phyloP scores from a whole-genome alignment of 2,888 invertebrate genomes.

The Acronicta psi region DNA sequence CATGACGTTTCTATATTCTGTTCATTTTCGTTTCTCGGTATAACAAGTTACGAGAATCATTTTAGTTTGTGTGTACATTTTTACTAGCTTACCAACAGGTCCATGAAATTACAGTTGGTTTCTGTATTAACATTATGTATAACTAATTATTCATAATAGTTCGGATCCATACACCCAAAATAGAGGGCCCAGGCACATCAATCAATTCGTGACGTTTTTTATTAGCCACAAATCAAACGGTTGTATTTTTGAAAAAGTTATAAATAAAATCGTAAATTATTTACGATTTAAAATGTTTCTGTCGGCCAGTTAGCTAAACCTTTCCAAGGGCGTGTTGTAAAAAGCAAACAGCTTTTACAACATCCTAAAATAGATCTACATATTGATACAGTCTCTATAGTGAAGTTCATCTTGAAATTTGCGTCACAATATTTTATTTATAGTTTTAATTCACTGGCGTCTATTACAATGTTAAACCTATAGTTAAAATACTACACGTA shows the following conservation, averaged over 20 bases:
- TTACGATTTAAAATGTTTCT: conserved; percentile 70
- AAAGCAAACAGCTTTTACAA: conserved; percentile 80
- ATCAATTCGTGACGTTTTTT: conserved; percentile 70
- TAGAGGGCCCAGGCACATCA: conserved; percentile 61
- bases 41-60: conserved; percentile 31
- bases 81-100: conserved; percentile 11
- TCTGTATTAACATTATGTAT: conserved; percentile 22
- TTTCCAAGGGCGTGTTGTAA: conserved; percentile 77
- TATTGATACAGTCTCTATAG: conserved; percentile 69
- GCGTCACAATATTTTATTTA: conserved; percentile 71
- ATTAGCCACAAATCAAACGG: conserved; percentile 72
- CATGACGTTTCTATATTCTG: conserved; percentile 51
- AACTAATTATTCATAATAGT: conserved; percentile 39
- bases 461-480: conserved; percentile 59
- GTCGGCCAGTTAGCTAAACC: conserved; percentile 66
- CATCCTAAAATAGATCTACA: conserved; percentile 74
- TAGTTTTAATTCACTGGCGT: conserved; percentile 62
- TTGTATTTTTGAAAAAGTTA: conserved; percentile 67
- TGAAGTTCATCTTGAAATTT: conserved; percentile 66
- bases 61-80: conserved; percentile 29
- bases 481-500: conserved; percentile 32
- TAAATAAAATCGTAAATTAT: conserved; percentile 69
- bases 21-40: conserved; percentile 34
- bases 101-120: conserved; percentile 25
- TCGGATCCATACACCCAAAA: conserved; percentile 34